Evolutionary conservation across 2,888 invertebrate genomes (phyloP).

Genomic region (Lithophane leautieri): DNA sequence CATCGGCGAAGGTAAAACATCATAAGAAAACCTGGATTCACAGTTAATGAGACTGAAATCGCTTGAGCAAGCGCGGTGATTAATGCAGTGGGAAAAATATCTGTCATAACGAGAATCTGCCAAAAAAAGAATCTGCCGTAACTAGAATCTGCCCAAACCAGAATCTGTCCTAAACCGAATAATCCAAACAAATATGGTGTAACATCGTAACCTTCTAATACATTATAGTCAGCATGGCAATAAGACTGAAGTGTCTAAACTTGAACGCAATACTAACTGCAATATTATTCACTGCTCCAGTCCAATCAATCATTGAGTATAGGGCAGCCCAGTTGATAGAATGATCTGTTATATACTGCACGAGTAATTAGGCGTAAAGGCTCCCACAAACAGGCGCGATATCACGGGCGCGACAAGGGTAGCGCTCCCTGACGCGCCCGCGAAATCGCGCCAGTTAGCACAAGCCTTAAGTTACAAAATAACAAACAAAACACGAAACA

Average conservation of each 20-base stretch:
- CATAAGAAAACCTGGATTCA: background rate
- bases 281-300: slow-evolving; percentile 16
- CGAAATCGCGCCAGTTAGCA: no score
- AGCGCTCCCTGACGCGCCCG: no score
- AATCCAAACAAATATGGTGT: no score
- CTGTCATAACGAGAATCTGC: no score
- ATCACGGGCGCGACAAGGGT: no score
- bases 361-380: slow-evolving; percentile 3
- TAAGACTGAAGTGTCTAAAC: background rate
- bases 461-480: background rate
- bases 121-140: no score
- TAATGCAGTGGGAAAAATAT: no score
- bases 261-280: background rate
- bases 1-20: background rate
- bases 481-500: background rate
- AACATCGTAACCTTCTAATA: background rate
- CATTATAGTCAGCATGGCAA: background rate
- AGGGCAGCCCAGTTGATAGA: background rate
- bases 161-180: no score
- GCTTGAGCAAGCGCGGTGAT: background rate
- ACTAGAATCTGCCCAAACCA: no score
- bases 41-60: no score
- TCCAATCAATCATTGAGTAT: slow-evolving; percentile 2
- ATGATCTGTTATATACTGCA: slow-evolving; percentile 1
- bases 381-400: no score